Conservation (phyloP, 2,888 invertebrate species). For the Neoitamus cyanurus region DNA sequence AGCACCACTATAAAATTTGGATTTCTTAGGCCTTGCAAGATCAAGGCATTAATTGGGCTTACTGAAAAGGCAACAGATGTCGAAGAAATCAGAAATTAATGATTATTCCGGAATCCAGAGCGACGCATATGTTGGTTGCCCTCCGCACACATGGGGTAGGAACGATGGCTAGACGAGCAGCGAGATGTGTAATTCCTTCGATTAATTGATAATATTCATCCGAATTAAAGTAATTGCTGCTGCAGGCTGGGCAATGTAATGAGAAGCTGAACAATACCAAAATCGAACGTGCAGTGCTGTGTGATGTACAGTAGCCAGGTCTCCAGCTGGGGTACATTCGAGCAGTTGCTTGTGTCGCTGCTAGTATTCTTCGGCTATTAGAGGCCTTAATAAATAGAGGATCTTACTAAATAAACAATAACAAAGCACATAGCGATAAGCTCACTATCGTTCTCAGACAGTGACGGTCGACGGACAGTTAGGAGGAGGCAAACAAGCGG, state of each 20-base stretch:
- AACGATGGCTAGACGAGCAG: background rate
- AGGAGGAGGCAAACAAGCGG: background rate
- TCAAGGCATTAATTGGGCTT: background rate
- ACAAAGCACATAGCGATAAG: constrained; percentile 28
- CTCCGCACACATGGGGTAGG: background rate
- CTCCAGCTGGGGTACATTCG: background rate
- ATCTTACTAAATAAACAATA: constrained; percentile 33
- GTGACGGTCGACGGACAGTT: background rate
- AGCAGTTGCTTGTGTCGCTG: background rate
- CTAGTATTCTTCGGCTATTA: background rate
- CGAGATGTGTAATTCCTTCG: background rate
- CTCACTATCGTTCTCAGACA: constrained; percentile 27
- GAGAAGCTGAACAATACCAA: background rate
- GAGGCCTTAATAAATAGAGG: background rate
- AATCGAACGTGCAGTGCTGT: constrained; percentile 6
- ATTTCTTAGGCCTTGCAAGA: background rate
- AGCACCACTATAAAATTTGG: too few relatives aligned
- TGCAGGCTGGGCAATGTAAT: background rate
- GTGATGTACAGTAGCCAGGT: background rate
- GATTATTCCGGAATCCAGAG: background rate
- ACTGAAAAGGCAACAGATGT: background rate
- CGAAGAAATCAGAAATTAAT: background rate
- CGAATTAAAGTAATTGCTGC: constrained; percentile 10
- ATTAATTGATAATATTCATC: constrained; percentile 28
- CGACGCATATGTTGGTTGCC: background rate